Percentiles rank a stretch among this genome's conserved stretches.
Evolutionary conservation across 1,140 invertebrate species (phyloP).

Genomic region (Cyclina sinensis): DNA sequence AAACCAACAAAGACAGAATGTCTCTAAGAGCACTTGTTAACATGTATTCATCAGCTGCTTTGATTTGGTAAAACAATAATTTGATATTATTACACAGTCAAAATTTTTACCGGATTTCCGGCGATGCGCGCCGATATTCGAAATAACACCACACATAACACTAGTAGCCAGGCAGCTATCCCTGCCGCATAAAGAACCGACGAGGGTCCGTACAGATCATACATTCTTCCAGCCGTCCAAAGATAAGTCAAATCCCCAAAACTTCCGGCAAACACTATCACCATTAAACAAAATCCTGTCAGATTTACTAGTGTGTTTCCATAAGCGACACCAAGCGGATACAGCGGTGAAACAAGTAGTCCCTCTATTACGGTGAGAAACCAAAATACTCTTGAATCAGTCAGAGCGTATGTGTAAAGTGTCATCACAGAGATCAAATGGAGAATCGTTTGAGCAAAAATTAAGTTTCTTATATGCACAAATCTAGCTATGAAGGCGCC

Average conservation of each 20-base stretch:
- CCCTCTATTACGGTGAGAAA: conserved; percentile 35
- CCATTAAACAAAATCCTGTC: conserved; percentile 55
- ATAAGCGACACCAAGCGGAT: conserved; percentile 60
- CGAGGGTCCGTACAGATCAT: conserved; percentile 41
- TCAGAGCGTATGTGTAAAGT: not conserved
- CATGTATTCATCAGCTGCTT: too few relatives aligned
- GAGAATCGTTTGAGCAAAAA: conserved; percentile 8
- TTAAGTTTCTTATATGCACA: conserved; percentile 15
- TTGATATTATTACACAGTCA: not conserved
- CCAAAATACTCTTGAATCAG: conserved; percentile 3
- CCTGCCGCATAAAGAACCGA: not conserved
- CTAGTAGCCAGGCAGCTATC: conserved; percentile 10
- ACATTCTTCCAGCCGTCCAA: conserved; percentile 50
- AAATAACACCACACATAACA: not conserved
- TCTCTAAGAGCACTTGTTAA: too few relatives aligned
- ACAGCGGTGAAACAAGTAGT: conserved; percentile 42
- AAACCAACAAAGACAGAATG: too few relatives aligned
- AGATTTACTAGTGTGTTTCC: conserved; percentile 43
- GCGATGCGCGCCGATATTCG: not conserved
- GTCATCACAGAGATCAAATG: conserved; percentile 8
- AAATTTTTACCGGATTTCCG: not conserved
- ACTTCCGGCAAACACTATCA: conserved; percentile 49
- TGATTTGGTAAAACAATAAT: too few relatives aligned
- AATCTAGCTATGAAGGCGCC: conserved; percentile 20
- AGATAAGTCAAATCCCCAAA: conserved; percentile 59